Percentiles rank a stretch among this genome's conserved stretches.
Evolutionary conservation across 2,113 vertebrate genomes (phyloP).

Genomic region (Chlorodrepanis virens): DNA sequence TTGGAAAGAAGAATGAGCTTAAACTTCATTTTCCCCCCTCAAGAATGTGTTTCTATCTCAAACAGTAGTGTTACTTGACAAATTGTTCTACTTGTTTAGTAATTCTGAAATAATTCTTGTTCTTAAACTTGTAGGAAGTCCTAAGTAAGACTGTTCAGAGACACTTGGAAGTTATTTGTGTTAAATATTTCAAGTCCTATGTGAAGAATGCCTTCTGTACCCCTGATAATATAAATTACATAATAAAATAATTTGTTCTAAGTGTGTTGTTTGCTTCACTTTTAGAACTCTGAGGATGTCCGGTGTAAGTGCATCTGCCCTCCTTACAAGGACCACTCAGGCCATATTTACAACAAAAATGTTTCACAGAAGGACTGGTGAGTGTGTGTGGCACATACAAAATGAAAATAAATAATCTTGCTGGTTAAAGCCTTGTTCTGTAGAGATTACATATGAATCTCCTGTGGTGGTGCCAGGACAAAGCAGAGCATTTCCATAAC

Average conservation of each 20-base stretch:
- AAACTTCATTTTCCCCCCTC: not conserved
- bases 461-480: not conserved
- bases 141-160: not conserved
- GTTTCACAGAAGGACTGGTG: conserved; percentile 98
- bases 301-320: conserved; percentile 98
- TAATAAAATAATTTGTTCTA: not conserved
- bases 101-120: not conserved
- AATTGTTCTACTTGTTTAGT: not conserved
- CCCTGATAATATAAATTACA: not conserved
- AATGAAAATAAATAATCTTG: not conserved
- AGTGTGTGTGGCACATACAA: conserved; percentile 27
- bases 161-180: not conserved
- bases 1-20: not conserved
- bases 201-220: not conserved
- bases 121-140: not conserved
- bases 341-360: conserved; percentile 94
- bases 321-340: conserved; percentile 90
- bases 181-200: not conserved
- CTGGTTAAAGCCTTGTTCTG: not conserved
- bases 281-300: conserved; percentile 90
- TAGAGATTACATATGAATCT: not conserved
- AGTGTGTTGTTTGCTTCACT: conserved; percentile 36
- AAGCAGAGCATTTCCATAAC: not conserved
- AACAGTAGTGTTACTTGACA: not conserved
- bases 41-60: not conserved